A percentile compares a stretch with the other conserved stretches of the same genome.
Evolutionary conservation across 2,797 vertebrate species (phyloP).

Genomic region (Hemibagrus guttatus): DNA sequence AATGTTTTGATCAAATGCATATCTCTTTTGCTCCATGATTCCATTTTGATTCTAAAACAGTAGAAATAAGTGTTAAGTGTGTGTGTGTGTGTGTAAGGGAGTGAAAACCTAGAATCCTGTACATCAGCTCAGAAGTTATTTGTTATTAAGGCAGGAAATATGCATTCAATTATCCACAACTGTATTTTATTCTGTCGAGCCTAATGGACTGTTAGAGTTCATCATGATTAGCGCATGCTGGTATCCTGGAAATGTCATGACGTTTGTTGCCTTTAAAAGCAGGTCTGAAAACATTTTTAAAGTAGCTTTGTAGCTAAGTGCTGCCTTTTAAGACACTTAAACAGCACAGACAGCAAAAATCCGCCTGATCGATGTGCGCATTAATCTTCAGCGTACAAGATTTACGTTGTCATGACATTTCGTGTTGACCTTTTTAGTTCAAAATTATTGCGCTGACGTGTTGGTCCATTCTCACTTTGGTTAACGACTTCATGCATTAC

Average conservation of each 20-base stretch:
- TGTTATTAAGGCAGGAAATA: not conserved
- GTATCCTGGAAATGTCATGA: constrained; percentile 6
- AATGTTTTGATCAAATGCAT: no score
- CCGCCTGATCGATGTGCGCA: not conserved
- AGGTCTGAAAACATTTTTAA: not conserved
- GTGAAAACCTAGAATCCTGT: not conserved
- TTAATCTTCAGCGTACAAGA: not conserved
- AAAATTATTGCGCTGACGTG: not conserved
- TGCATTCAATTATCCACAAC: not conserved
- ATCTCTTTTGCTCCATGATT: no score
- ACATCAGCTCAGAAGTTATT: not conserved
- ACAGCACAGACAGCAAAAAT: not conserved
- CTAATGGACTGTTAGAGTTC: not conserved
- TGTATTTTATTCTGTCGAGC: not conserved
- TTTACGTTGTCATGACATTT: not conserved
- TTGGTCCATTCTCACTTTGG: not conserved
- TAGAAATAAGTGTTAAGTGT: not conserved
- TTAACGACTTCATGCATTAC: not conserved
- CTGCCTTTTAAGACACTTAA: not conserved
- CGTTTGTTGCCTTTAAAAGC: constrained; percentile 4
- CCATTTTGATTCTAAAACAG: not conserved
- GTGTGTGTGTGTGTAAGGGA: not conserved
- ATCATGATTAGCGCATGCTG: not conserved
- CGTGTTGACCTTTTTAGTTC: not conserved
- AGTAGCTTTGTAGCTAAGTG: not conserved